A percentile compares a stretch with the other conserved stretches of the same genome.
phyloP scores from a whole-genome alignment of 2,888 invertebrate species.

The Phalera bucephala region DNA sequence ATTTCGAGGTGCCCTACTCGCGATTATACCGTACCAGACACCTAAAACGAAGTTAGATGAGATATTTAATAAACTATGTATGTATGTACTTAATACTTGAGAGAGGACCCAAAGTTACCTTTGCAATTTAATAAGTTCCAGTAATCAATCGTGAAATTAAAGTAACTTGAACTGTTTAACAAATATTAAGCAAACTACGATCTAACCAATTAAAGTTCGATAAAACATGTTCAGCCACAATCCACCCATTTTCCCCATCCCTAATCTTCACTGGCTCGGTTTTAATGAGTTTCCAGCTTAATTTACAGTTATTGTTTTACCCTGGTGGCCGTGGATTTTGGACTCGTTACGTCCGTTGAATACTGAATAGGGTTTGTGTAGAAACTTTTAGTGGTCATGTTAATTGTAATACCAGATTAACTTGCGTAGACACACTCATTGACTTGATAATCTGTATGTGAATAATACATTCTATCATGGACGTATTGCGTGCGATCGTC shows the following conservation, averaged over 20 bases:
- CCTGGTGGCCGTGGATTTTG: conserved; percentile 56
- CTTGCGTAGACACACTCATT: conserved; percentile 15
- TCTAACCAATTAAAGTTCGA: conserved; percentile 64
- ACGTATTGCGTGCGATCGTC: neutral
- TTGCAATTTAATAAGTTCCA: too few relatives aligned
- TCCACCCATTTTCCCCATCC: conserved; percentile 30
- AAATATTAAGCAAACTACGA: conserved; percentile 37
- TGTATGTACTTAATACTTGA: too few relatives aligned
- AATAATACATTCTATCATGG: neutral
- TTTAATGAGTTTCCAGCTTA: conserved; percentile 76
- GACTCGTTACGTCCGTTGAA: conserved; percentile 53
- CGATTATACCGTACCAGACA: too few relatives aligned
- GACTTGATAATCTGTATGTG: neutral
- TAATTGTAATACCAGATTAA: conserved; percentile 37
- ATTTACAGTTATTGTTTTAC: conserved; percentile 78
- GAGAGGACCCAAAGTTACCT: too few relatives aligned
- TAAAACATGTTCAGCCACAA: conserved; percentile 48
- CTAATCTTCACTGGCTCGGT: conserved; percentile 39
- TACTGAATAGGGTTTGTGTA: conserved; percentile 46
- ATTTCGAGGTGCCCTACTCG: too few relatives aligned
- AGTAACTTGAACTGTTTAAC: conserved; percentile 31
- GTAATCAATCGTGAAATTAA: conserved; percentile 13
- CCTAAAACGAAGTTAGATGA: too few relatives aligned
- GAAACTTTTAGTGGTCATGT: conserved; percentile 45
- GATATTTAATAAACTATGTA: too few relatives aligned